Percentiles rank a stretch among this genome's conserved stretches.
These are phyloP conservation scores for Condylura cristata DNA, from an alignment of 2,113 vertebrate genomes.

Conservation along the genomic window DNA sequence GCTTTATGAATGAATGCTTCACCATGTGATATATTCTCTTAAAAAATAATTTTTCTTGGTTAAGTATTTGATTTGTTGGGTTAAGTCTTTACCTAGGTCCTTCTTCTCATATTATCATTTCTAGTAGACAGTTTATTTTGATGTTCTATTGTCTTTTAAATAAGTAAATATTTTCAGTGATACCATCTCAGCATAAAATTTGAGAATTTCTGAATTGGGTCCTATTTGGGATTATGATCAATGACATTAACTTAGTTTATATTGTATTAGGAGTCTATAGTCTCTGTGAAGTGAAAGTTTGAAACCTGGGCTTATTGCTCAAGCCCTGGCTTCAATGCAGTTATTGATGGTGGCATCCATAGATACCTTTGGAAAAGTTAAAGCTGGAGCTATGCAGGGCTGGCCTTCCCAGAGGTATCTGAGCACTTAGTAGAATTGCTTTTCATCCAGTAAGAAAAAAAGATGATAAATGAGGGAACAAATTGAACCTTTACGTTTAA, in stretches of 20 bases:
- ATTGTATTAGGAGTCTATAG: not conserved
- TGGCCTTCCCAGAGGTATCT: not conserved
- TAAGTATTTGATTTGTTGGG: not conserved
- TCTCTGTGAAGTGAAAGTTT: not conserved
- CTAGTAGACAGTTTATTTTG: not conserved
- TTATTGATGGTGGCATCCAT: constrained; percentile 19
- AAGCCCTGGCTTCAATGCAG: not conserved
- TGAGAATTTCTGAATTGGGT: constrained; percentile 34
- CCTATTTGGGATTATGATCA: not conserved
- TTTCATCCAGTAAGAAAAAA: constrained; percentile 35
- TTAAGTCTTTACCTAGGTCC: not conserved
- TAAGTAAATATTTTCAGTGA: not conserved
- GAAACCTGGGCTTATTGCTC: not conserved
- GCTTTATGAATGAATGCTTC: too few relatives aligned
- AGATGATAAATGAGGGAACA: constrained; percentile 54
- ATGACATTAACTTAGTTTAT: not conserved
- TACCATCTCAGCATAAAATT: not conserved
- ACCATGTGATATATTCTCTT: too few relatives aligned
- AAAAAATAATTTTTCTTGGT: not conserved
- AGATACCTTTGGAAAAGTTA: not conserved
- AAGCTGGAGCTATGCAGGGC: not conserved
- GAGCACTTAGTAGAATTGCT: constrained; percentile 49
- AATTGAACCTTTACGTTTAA: constrained; percentile 47
- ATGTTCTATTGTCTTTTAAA: not conserved
- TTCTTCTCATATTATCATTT: not conserved